Conservation (phyloP, 2,888 invertebrate species). For the Meteorus cinctellus region DNA sequence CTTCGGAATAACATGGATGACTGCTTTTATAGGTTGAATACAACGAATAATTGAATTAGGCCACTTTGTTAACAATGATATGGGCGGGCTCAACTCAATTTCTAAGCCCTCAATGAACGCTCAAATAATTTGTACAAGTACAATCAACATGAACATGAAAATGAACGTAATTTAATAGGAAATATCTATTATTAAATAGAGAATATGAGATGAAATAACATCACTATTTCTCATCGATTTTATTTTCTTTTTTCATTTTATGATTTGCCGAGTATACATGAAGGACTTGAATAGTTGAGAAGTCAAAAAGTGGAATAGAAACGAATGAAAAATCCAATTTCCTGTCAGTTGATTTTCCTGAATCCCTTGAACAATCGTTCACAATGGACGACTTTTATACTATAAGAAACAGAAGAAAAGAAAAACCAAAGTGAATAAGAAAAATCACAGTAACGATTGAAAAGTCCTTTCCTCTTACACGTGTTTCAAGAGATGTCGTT, state of each 20-base stretch:
- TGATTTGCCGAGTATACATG: slow-evolving; percentile 14
- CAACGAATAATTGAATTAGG: slow-evolving; percentile 59
- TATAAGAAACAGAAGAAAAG: not conserved
- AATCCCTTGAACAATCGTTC: not conserved
- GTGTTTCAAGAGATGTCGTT: slow-evolving; percentile 14
- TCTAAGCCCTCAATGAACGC: slow-evolving; percentile 52
- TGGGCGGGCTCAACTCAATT: slow-evolving; percentile 57
- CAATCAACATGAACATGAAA: not conserved
- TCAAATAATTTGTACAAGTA: slow-evolving; percentile 53
- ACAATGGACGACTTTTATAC: not conserved
- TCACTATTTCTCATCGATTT: not conserved
- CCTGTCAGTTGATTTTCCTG: not conserved
- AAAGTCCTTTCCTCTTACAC: slow-evolving; percentile 3
- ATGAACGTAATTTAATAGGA: not conserved
- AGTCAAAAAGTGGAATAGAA: slow-evolving; percentile 4
- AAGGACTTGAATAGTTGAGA: slow-evolving; percentile 26
- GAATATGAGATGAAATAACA: not conserved
- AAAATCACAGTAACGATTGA: slow-evolving; percentile 23
- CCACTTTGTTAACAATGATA: slow-evolving; percentile 49
- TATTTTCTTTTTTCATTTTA: not conserved
- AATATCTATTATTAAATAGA: not conserved
- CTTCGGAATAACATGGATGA: slow-evolving; percentile 23
- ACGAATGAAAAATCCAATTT: slow-evolving; percentile 14
- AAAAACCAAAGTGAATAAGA: slow-evolving; percentile 13
- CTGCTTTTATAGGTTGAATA: slow-evolving; percentile 51